A percentile compares a stretch with the other conserved stretches of the same genome.
Evolutionary conservation across 35 echinoderm and acorn worm genomes (phyloP).

Genomic region (Amphiura filiformis): DNA sequence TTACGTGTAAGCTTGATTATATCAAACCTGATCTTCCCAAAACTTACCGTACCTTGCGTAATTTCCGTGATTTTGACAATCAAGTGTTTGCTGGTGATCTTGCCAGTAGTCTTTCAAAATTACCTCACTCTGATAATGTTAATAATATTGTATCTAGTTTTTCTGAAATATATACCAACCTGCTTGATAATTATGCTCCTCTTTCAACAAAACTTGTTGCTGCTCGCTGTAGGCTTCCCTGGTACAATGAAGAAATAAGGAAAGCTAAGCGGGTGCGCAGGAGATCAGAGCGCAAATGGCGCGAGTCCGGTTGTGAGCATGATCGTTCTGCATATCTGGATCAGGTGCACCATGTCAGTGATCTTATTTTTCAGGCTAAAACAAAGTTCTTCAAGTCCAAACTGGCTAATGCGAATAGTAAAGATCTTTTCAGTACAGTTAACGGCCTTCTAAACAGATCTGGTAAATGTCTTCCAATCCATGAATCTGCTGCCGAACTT

Average conservation of each 20-base stretch:
- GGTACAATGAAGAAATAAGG: conserved; percentile 23
- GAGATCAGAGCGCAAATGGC: conserved; percentile 30
- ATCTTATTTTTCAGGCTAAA: no score
- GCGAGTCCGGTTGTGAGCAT: not conserved
- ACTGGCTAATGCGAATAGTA: no score
- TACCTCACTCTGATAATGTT: not conserved
- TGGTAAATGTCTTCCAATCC: no score
- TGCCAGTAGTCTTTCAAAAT: not conserved
- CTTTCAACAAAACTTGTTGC: not conserved
- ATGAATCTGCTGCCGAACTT: no score
- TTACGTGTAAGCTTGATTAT: not conserved
- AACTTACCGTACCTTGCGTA: not conserved
- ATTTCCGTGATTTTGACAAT: not conserved
- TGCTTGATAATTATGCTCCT: conserved; percentile 24
- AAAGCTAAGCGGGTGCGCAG: not conserved
- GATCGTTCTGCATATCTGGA: not conserved
- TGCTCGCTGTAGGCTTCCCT: not conserved
- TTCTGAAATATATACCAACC: not conserved
- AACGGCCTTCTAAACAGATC: no score
- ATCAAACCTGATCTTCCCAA: no score
- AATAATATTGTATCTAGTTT: not conserved
- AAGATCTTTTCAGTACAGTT: no score
- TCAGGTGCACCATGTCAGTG: no score
- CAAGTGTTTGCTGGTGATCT: not conserved
- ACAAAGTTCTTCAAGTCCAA: no score